Evolutionary conservation across 2,797 vertebrate genomes (phyloP).

Genomic region (Galaxias olidus): DNA sequence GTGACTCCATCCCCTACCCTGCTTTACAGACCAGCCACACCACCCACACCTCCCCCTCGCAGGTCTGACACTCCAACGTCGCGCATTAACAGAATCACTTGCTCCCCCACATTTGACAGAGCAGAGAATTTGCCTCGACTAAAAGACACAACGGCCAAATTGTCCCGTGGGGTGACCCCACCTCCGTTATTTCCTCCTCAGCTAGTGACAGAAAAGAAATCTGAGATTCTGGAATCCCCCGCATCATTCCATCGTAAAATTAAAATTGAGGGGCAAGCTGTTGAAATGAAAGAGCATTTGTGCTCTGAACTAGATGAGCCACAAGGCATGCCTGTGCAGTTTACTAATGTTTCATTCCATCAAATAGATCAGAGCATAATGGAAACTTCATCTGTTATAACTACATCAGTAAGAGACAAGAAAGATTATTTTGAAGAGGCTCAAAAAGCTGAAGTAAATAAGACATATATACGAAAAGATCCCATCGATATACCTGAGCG

Average conservation of each 20-base stretch:
- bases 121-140: constrained; percentile 85
- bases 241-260: constrained; percentile 84
- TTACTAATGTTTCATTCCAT: constrained; percentile 4
- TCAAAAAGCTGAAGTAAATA: constrained; percentile 72
- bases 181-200: constrained; percentile 58
- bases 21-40: constrained; percentile 66
- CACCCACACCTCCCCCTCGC: constrained; percentile 72
- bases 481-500: constrained; percentile 66
- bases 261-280: constrained; percentile 73
- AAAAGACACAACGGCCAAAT: constrained; percentile 84
- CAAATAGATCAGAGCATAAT: constrained; percentile 38
- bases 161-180: constrained; percentile 77
- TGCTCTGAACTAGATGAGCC: no score
- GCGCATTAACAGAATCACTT: constrained; percentile 68
- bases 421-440: constrained; percentile 74
- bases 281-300: no score
- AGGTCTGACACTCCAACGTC: constrained; percentile 73
- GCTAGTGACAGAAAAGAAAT: constrained; percentile 77
- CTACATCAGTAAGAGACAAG: constrained; percentile 72
- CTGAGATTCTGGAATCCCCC: constrained; percentile 84
- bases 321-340: constrained; percentile 17
- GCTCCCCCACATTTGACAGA: constrained; percentile 77
- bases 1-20: constrained; percentile 69
- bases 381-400: constrained; percentile 43
- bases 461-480: constrained; percentile 68